Evolutionary conservation across 1,140 invertebrate species (phyloP).

Genomic region (Anoplolepis gracilipes): DNA sequence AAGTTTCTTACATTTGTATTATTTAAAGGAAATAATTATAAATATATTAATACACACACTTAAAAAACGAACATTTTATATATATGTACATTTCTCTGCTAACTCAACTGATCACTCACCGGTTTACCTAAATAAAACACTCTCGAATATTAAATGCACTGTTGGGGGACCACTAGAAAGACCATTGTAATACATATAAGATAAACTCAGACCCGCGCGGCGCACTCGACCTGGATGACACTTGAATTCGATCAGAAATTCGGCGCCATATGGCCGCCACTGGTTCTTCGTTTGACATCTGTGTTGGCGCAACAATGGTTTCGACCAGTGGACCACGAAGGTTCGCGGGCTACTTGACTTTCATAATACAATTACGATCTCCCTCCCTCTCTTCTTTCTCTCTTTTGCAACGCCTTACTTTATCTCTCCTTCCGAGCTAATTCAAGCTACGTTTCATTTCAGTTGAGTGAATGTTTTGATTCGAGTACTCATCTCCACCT

Average conservation of each 20-base stretch:
- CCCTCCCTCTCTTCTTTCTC: not conserved
- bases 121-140: not conserved
- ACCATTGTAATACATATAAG: not conserved
- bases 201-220: constrained; percentile 1
- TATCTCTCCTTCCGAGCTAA: not conserved
- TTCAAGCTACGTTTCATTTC: constrained; percentile 64
- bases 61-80: too few relatives aligned
- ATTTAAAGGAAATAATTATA: too few relatives aligned
- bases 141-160: constrained; percentile 33
- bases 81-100: not conserved
- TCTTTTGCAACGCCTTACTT: not conserved
- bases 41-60: too few relatives aligned
- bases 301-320: constrained; percentile 81
- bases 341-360: constrained; percentile 71
- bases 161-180: not conserved
- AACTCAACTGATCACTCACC: not conserved
- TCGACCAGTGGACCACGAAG: constrained; percentile 69
- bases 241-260: constrained; percentile 38
- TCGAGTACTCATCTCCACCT: constrained; percentile 47
- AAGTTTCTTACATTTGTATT: too few relatives aligned
- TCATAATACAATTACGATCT: constrained; percentile 64
- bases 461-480: constrained; percentile 71
- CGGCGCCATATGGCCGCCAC: constrained; percentile 65
- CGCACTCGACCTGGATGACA: constrained; percentile 45
- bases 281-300: constrained; percentile 76